Percentiles rank a stretch among this genome's conserved stretches.
phyloP scores from a whole-genome alignment of 1,140 invertebrate species.

The Antheraea mylitta region DNA sequence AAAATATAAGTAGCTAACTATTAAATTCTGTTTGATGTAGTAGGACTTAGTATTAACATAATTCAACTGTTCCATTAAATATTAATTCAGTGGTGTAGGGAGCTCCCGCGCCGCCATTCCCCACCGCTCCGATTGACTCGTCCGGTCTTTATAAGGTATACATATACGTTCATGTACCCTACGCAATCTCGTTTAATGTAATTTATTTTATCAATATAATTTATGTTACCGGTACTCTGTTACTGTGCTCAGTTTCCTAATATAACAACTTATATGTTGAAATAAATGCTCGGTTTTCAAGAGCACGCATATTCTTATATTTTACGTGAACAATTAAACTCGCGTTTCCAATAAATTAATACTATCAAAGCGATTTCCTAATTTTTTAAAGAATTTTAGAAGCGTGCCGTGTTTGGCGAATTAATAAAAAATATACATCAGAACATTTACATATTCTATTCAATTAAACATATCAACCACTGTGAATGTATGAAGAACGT shows the following conservation, averaged over 20 bases:
- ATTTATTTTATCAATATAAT: neutral
- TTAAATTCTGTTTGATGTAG: neutral
- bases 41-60: conserved; percentile 28
- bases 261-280: neutral
- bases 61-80: conserved; percentile 46
- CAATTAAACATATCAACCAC: no score
- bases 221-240: neutral
- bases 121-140: conserved; percentile 58
- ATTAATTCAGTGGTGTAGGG: conserved; percentile 52
- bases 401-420: no score
- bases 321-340: no score
- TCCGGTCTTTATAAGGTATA: conserved; percentile 58
- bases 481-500: no score
- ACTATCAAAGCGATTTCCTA: no score
- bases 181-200: conserved; percentile 51
- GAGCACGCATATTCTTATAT: no score
- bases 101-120: conserved; percentile 22
- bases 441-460: no score
- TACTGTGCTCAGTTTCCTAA: neutral
- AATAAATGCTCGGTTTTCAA: no score
- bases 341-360: no score
- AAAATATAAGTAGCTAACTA: neutral
- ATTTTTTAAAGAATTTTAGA: no score
- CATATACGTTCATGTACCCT: conserved; percentile 51
- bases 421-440: no score